phyloP scores from a whole-genome alignment of 2,113 vertebrate species.

The Struthio camelus region DNA sequence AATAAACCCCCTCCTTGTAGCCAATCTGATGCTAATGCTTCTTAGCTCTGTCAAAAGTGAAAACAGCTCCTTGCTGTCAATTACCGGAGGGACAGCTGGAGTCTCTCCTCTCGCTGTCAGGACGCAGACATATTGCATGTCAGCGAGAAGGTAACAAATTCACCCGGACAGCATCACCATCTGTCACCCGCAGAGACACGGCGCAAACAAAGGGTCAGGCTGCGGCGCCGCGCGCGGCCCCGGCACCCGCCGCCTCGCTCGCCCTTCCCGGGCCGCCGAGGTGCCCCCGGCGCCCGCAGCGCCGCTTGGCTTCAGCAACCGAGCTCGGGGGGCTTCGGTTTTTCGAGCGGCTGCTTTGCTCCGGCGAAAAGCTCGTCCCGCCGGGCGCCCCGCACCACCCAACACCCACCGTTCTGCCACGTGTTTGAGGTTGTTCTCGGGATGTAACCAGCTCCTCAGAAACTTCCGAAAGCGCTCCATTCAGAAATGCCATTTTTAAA shows the following conservation, averaged over 20 bases:
- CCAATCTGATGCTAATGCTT: conserved; percentile 75
- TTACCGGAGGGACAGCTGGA: conserved; percentile 85
- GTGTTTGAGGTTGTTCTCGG: neutral
- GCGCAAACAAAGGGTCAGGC: conserved; percentile 81
- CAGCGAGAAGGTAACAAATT: conserved; percentile 91
- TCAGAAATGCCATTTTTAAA: neutral
- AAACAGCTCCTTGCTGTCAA: conserved; percentile 76
- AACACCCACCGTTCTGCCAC: neutral
- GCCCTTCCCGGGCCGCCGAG: neutral
- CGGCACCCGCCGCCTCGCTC: neutral
- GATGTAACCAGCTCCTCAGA: neutral
- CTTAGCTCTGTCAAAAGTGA: conserved; percentile 74
- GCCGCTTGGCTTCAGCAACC: no score
- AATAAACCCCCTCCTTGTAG: conserved; percentile 50
- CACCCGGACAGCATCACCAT: conserved; percentile 86
- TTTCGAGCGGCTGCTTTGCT: no score
- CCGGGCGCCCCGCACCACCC: no score
- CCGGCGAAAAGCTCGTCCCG: no score
- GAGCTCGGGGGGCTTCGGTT: no score
- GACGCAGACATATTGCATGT: conserved; percentile 89
- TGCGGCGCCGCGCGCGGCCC: conserved; percentile 58
- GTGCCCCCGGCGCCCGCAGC: no score
- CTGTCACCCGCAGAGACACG: conserved; percentile 84
- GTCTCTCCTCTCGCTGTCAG: conserved; percentile 82
- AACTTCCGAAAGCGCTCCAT: neutral